phyloP scores from a whole-genome alignment of 2,888 invertebrate species.

The Subacronicta megacephala region DNA sequence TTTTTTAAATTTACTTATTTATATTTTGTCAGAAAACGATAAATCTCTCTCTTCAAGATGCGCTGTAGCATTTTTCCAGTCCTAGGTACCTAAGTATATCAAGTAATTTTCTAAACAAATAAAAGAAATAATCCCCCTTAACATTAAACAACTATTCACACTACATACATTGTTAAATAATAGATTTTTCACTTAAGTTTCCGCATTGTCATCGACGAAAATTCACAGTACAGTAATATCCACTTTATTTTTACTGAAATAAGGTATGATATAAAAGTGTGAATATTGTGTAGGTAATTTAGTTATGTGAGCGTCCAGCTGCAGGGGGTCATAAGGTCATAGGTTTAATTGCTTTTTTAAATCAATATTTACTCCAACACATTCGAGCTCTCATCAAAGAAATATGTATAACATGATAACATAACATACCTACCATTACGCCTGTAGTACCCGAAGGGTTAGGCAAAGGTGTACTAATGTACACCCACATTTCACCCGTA shows the following conservation, averaged over 20 bases:
- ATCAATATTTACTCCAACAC: constrained; percentile 46
- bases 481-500: too few relatives aligned
- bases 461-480: too few relatives aligned
- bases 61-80: too few relatives aligned
- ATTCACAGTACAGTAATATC: background rate
- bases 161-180: constrained; percentile 26
- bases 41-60: too few relatives aligned
- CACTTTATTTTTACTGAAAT: background rate
- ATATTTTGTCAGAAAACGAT: too few relatives aligned
- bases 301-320: constrained; percentile 45
- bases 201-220: constrained; percentile 20
- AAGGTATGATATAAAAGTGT: constrained; percentile 17
- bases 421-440: too few relatives aligned
- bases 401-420: too few relatives aligned
- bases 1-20: too few relatives aligned
- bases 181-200: constrained; percentile 13
- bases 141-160: constrained; percentile 15
- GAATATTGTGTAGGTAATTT: background rate
- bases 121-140: constrained; percentile 2
- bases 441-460: too few relatives aligned
- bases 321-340: constrained; percentile 29
- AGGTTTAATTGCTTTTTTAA: constrained; percentile 40
- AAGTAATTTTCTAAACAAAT: constrained; percentile 1
- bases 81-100: too few relatives aligned
- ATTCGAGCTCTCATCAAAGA: background rate